Conservation (phyloP, 30 jellyfish, hydroid and myxozoan genomes). For the Cassiopea andromeda region DNA sequence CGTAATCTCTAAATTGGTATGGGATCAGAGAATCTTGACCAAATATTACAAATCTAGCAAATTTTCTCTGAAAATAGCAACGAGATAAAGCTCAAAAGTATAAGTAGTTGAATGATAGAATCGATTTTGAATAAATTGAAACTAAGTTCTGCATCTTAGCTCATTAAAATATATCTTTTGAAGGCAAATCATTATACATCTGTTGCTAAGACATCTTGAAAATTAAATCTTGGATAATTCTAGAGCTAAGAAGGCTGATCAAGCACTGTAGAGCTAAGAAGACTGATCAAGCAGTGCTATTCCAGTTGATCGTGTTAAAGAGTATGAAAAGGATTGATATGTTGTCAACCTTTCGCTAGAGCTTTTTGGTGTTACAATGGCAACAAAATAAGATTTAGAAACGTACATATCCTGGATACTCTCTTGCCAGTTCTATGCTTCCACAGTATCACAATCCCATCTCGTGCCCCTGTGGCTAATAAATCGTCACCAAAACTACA, state of each 20-base stretch:
- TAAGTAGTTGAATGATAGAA: background rate
- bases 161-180: no score
- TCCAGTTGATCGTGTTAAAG: no score
- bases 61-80: no score
- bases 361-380: background rate
- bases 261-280: no score
- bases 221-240: background rate
- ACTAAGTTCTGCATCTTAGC: background rate
- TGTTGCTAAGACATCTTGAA: background rate
- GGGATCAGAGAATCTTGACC: no score
- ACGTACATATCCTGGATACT: conserved; percentile 79
- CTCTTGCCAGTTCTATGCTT: conserved; percentile 75
- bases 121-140: background rate
- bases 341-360: no score
- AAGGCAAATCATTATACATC: background rate
- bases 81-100: no score
- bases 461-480: conserved; percentile 88
- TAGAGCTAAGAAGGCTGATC: background rate
- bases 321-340: background rate
- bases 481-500: conserved; percentile 82
- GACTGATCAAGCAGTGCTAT: no score
- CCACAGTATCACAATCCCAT: conserved; percentile 84
- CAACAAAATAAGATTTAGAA: background rate
- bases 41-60: no score
- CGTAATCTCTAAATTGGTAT: no score